Evolutionary conservation across 30 jellyfish, hydroid and myxozoan species (phyloP).

Genomic region (Morbakka virulenta): DNA sequence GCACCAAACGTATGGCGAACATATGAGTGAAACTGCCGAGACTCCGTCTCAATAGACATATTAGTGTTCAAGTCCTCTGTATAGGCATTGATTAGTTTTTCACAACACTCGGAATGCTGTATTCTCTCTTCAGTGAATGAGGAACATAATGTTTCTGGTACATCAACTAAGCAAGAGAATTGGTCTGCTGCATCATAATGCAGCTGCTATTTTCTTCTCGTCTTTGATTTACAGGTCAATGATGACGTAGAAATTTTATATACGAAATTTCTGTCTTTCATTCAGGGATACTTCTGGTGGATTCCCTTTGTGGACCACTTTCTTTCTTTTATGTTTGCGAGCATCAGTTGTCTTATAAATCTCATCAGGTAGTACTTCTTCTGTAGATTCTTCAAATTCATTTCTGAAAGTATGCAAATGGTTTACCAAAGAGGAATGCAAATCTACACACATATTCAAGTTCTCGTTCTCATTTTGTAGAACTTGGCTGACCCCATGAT

Average conservation of each 20-base stretch:
- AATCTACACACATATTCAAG: neutral
- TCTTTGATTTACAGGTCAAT: neutral
- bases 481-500: neutral
- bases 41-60: too few relatives aligned
- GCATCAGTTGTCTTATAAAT: neutral
- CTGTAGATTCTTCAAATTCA: neutral
- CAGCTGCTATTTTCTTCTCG: neutral
- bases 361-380: too few relatives aligned
- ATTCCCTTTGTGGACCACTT: neutral
- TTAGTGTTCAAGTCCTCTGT: too few relatives aligned
- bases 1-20: too few relatives aligned
- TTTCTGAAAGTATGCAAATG: neutral
- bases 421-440: neutral
- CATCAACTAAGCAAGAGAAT: neutral
- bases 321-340: neutral
- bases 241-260: neutral
- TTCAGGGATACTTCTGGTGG: neutral
- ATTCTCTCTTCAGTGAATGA: neutral
- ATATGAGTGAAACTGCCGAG: too few relatives aligned
- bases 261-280: neutral
- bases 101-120: too few relatives aligned
- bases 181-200: too few relatives aligned
- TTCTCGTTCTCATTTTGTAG: neutral
- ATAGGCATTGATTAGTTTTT: too few relatives aligned
- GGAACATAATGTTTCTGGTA: neutral